A percentile compares a stretch with the other conserved stretches of the same genome.
These are phyloP conservation scores for Polylopha cassiicola DNA, from an alignment of 2,888 invertebrate genomes.

Conservation along the genomic window DNA sequence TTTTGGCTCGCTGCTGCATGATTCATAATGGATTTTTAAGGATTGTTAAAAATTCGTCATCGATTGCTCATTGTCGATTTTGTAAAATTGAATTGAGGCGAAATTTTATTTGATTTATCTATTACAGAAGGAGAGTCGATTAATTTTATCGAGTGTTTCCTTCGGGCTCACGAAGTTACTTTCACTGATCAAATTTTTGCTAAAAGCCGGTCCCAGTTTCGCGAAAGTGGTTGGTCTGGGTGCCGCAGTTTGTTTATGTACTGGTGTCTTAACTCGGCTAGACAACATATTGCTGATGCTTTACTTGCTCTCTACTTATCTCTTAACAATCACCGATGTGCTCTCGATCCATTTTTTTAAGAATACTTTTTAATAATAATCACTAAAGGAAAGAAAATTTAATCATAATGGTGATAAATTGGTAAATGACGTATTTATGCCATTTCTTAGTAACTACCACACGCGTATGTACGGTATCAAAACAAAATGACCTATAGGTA, in stretches of 20 bases:
- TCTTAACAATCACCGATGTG: too few relatives aligned
- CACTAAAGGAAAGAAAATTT: too few relatives aligned
- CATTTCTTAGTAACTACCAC: too few relatives aligned
- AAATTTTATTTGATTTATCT: conserved; percentile 21
- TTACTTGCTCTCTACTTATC: conserved; percentile 15
- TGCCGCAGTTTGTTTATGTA: conserved; percentile 30
- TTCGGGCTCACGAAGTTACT: conserved; percentile 42
- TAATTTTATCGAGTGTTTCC: conserved; percentile 52
- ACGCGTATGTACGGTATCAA: too few relatives aligned
- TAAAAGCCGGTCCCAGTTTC: conserved; percentile 70
- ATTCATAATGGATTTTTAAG: conserved; percentile 13
- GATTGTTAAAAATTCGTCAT: conserved; percentile 14
- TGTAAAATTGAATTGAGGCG: conserved; percentile 10
- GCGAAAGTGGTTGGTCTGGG: conserved; percentile 70
- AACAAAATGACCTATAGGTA: too few relatives aligned
- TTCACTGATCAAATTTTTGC: conserved; percentile 77
- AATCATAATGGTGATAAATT: too few relatives aligned
- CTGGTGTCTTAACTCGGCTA: conserved; percentile 21
- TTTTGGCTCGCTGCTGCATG: conserved; percentile 6
- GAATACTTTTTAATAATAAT: too few relatives aligned
- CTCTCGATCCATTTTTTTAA: too few relatives aligned
- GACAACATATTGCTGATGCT: conserved; percentile 16
- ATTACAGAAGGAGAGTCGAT: conserved; percentile 37
- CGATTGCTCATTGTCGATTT: conserved; percentile 14
- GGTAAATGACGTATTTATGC: too few relatives aligned